Percentiles rank a stretch among this genome's conserved stretches.
phyloP scores from a whole-genome alignment of 2,113 vertebrate species.

The Onychostruthus taczanowskii region DNA sequence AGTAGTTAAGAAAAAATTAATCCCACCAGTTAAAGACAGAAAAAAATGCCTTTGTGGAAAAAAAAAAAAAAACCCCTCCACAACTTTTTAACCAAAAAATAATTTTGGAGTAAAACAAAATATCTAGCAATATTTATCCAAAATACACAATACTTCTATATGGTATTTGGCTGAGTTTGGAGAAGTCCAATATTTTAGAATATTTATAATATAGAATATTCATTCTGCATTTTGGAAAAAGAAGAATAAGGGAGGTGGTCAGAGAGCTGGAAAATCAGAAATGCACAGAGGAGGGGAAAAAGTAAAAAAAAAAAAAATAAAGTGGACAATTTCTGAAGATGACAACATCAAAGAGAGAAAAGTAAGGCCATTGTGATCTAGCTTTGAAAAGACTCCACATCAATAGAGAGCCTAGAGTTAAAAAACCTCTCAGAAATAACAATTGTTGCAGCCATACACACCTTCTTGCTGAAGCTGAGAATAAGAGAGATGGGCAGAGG shows the following conservation, averaged over 20 bases:
- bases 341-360: not conserved
- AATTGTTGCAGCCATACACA: not conserved
- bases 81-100: not conserved
- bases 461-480: constrained; percentile 1
- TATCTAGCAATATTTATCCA: not conserved
- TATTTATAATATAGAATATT: not conserved
- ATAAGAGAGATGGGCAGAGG: not conserved
- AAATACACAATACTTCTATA: not conserved
- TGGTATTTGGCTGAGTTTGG: not conserved
- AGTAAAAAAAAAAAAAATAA: not conserved
- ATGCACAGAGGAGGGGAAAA: not conserved
- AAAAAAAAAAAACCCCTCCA: rapidly evolving
- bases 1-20: not conserved
- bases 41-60: not conserved
- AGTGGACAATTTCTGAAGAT: not conserved
- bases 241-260: not conserved
- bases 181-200: not conserved
- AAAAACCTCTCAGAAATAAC: not conserved
- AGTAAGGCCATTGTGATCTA: not conserved
- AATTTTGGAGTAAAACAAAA: not conserved
- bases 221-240: not conserved
- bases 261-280: not conserved
- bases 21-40: not conserved
- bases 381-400: not conserved
- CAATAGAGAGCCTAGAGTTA: not conserved